Percentiles rank a stretch among this genome's conserved stretches.
Evolutionary conservation across 2,888 invertebrate genomes (phyloP).

Genomic region (Acanthosepion esculentum): DNA sequence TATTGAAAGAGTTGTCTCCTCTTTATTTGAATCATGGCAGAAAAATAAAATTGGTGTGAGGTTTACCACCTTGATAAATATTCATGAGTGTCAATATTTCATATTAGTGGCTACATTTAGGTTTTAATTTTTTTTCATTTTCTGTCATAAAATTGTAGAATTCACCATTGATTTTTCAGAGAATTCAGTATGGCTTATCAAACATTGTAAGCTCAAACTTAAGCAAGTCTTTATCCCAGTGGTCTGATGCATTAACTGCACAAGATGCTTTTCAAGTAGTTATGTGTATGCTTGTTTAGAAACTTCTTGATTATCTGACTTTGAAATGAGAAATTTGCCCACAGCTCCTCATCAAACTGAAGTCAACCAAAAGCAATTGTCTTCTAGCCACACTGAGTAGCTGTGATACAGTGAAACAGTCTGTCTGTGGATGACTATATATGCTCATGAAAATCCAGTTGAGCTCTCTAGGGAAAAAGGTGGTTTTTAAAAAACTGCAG

Average conservation of each 20-base stretch:
- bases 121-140: background rate
- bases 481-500: no score
- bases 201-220: background rate
- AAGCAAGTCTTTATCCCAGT: background rate
- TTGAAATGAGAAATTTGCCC: no score
- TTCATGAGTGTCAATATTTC: slow-evolving; percentile 33
- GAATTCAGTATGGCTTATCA: slow-evolving; percentile 10
- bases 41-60: background rate
- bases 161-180: background rate
- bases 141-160: background rate
- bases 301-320: no score
- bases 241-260: background rate
- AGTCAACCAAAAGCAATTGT: no score
- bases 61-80: slow-evolving; percentile 9
- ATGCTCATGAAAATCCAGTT: no score
- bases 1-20: slow-evolving; percentile 9
- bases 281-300: no score
- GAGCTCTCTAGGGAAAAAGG: no score
- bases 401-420: no score
- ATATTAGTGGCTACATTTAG: background rate
- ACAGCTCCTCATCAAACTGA: no score
- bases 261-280: background rate
- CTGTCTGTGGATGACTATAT: no score
- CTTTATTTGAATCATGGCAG: background rate
- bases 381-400: no score